phyloP scores from a whole-genome alignment of 2,888 invertebrate genomes.

The Trissoscelio sp. region DNA sequence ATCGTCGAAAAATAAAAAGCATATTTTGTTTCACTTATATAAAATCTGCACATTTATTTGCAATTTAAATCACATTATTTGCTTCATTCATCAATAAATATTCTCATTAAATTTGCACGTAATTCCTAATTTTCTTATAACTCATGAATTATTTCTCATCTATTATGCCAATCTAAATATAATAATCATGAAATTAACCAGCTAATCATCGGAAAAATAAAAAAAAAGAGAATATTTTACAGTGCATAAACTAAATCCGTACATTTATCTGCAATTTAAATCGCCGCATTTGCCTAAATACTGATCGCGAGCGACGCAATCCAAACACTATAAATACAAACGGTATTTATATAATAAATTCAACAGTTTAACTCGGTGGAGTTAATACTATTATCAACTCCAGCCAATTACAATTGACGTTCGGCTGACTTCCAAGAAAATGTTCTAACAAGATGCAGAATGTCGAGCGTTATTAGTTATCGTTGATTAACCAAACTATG shows the following conservation, averaged over 20 bases:
- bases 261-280: conserved; percentile 32
- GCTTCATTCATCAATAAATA: too few relatives aligned
- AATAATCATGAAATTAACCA: conserved; percentile 5
- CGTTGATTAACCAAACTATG: neutral
- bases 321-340: conserved; percentile 43
- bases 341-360: conserved; percentile 37
- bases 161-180: conserved; percentile 13
- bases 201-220: too few relatives aligned
- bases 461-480: conserved; percentile 13
- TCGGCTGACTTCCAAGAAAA: conserved; percentile 37
- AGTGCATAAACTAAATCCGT: conserved; percentile 6
- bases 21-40: too few relatives aligned
- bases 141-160: too few relatives aligned
- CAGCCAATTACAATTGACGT: conserved; percentile 38
- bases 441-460: conserved; percentile 12
- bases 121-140: too few relatives aligned
- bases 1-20: too few relatives aligned
- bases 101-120: too few relatives aligned
- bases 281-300: conserved; percentile 29
- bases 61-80: too few relatives aligned
- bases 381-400: conserved; percentile 46
- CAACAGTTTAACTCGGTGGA: conserved; percentile 27
- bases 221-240: conserved; percentile 17
- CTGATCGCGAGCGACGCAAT: conserved; percentile 1
- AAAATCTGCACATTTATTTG: too few relatives aligned